Evolutionary conservation across 2,888 invertebrate genomes (phyloP).

Genomic region (Platycheirus albimanus): DNA sequence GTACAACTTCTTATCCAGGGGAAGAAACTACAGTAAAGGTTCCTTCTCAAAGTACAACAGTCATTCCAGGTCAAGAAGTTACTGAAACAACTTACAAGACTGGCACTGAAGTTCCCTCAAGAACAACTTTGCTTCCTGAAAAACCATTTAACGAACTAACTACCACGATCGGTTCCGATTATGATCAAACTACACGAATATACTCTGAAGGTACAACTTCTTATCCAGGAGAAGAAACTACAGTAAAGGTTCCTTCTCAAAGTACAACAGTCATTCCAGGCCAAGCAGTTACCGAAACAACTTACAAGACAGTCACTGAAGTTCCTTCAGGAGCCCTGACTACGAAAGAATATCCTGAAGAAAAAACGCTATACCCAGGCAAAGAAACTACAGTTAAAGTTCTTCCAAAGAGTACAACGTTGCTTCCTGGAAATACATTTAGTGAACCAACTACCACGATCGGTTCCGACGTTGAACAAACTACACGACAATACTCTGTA

Average conservation of each 20-base stretch:
- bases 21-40: too few relatives aligned
- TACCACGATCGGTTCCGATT: too few relatives aligned
- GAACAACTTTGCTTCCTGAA: too few relatives aligned
- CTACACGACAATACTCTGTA: too few relatives aligned
- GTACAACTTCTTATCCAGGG: background rate
- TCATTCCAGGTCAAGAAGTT: background rate
- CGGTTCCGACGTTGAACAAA: background rate
- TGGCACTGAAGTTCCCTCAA: background rate
- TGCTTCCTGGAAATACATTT: too few relatives aligned
- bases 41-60: background rate
- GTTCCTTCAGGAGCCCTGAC: slow-evolving; percentile 1
- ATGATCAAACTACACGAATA: too few relatives aligned
- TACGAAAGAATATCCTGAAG: background rate
- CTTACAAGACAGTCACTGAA: too few relatives aligned
- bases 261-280: background rate
- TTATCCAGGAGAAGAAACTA: background rate
- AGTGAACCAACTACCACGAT: background rate
- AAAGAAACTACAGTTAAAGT: background rate
- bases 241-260: background rate
- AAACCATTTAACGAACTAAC: too few relatives aligned
- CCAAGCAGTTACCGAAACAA: background rate
- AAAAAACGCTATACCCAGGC: slow-evolving; percentile 26
- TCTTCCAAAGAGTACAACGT: too few relatives aligned
- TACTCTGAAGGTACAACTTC: background rate
- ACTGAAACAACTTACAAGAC: background rate